Base-by-base conservation (phyloP, 2,113 vertebrate genomes). In the Apodemus sylvaticus region DNA sequence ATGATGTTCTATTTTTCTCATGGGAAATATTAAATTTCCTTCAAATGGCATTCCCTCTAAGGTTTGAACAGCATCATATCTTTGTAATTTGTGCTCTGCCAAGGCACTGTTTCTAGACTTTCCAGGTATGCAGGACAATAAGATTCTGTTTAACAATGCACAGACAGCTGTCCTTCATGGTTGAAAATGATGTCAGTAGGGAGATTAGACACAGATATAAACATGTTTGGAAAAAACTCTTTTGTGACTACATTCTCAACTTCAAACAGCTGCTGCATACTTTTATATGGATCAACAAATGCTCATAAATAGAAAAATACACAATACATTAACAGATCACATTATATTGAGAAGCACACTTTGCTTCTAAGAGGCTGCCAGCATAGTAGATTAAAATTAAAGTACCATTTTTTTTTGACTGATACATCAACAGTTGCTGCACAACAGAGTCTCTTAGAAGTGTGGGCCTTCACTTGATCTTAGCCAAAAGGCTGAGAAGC, bases 241-340 rank as follows among this genome's bases (percentile, higher is more conserved):
- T 55, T 51, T 70, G 29, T 58, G 55, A 53, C 55, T 77, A 17
- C n/a, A 64, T 94, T 96, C 94, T 74, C 53, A 91, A 68, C 34
- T 92, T 64, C 68, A 79, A 91, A 85, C 85, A 98, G 87, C 95
- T 92, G 68, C 74, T 85, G 12, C 13, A n/a, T 85, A 31, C 42
- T 66, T 95, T 90, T 93, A 71, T 94, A 89, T 10, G 53, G 73
- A 94, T 94, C 29, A 82, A 7, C 53, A 66, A 86, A 76, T 78
- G 20, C 53, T 94, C 64, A 26, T 86, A 97, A 91, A 92, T 85
- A 95, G 45, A 39, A 94, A 89, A 89, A 60, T 62, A 60, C n/a
- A n/a, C 9, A 53, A 83, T 82, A 68, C n/a, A 31, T 86, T 90
- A 92, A 77, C 45, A 62, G 88, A 74, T 53, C 73, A 31, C 29